Evolutionary conservation across 2,888 invertebrate species (phyloP).

Genomic region (Melolontha melolontha): DNA sequence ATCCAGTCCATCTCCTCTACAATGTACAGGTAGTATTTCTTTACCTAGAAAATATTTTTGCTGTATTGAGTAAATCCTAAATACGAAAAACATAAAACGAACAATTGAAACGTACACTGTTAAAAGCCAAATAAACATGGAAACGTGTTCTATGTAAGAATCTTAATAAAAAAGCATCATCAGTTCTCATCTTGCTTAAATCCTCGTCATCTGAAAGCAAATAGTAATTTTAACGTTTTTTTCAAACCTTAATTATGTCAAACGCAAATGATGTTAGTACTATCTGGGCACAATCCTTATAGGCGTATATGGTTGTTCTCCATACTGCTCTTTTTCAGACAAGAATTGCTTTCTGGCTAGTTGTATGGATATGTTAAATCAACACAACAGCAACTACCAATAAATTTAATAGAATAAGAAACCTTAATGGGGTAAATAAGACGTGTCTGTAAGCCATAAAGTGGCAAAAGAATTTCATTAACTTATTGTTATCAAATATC

Average conservation of each 20-base stretch:
- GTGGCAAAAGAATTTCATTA: too few species aligned
- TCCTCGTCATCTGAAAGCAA: constrained; percentile 53
- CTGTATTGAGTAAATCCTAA: background rate
- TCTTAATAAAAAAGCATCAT: constrained; percentile 58
- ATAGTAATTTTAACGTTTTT: constrained; percentile 12
- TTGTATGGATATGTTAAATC: too few species aligned
- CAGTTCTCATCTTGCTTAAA: constrained; percentile 55
- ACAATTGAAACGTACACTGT: constrained; percentile 54
- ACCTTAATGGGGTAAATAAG: too few species aligned
- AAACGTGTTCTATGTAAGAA: constrained; percentile 59
- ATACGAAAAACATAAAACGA: background rate
- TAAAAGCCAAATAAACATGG: constrained; percentile 58
- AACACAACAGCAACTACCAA: too few species aligned
- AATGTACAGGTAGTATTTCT: constrained; percentile 57
- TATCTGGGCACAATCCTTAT: too few species aligned
- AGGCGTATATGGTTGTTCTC: too few species aligned
- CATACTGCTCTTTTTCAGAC: too few species aligned
- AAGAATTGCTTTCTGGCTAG: too few species aligned
- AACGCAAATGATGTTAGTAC: background rate
- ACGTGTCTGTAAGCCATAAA: too few species aligned
- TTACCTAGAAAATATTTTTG: constrained; percentile 56
- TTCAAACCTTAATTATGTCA: background rate
- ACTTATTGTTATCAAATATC: too few species aligned
- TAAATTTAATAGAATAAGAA: too few species aligned
- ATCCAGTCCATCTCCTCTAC: constrained; percentile 61